Conservation (phyloP, 2,113 vertebrate genomes). For the Trematomus loennbergii region DNA sequence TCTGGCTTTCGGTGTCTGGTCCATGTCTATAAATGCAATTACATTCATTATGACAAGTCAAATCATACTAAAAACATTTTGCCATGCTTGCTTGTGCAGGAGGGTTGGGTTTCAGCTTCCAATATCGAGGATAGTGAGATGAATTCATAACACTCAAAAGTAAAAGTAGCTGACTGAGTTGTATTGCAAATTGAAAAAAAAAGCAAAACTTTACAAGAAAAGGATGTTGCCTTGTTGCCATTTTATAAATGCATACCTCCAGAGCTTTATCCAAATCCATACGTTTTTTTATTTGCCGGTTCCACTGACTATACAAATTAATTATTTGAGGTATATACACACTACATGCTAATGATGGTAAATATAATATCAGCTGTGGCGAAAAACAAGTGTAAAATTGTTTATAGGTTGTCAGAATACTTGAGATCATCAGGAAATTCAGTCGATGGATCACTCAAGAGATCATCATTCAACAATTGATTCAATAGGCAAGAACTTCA, state of each 20-base stretch:
- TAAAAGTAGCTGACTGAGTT: background rate
- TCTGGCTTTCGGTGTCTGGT: slow-evolving; percentile 87
- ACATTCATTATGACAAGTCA: background rate
- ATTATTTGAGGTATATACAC: too few species aligned
- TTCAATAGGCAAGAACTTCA: too few species aligned
- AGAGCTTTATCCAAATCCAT: slow-evolving; percentile 91
- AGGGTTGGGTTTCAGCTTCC: background rate
- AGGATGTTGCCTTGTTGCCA: background rate
- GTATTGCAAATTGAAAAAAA: background rate
- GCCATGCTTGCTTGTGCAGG: background rate
- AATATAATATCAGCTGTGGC: too few species aligned
- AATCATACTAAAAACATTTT: background rate
- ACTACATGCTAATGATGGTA: too few species aligned
- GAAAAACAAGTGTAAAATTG: too few species aligned
- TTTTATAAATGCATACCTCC: slow-evolving; percentile 79
- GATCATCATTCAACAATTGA: slow-evolving; percentile 54
- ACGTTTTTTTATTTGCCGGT: background rate
- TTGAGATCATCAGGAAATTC: slow-evolving; percentile 68
- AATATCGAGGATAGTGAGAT: background rate
- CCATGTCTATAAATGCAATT: slow-evolving; percentile 77
- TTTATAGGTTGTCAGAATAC: slow-evolving; percentile 48
- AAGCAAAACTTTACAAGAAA: background rate
- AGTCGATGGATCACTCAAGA: slow-evolving; percentile 78
- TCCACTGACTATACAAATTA: background rate
- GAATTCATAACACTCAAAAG: background rate